Evolutionary conservation across 2,113 vertebrate species (phyloP).

Genomic region (Halcyon senegalensis): DNA sequence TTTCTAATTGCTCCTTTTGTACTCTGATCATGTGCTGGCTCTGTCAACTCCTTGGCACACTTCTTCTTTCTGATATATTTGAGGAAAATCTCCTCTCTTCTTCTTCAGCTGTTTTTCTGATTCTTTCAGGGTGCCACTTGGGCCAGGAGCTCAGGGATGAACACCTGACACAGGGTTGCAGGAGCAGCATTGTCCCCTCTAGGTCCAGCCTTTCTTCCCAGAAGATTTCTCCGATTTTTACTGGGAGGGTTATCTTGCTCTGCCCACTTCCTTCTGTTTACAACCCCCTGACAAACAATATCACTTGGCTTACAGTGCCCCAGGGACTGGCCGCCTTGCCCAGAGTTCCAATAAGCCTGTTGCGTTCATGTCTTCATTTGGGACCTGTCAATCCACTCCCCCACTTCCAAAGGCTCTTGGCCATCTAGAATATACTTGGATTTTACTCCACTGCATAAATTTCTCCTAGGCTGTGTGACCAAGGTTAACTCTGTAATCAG

Average conservation of each 20-base stretch:
- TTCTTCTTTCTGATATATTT: neutral
- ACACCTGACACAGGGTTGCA: fast-evolving
- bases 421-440: neutral
- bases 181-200: fast-evolving
- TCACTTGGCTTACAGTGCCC: neutral
- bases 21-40: neutral
- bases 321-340: neutral
- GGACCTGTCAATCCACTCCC: neutral
- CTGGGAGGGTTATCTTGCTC: neutral
- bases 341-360: neutral
- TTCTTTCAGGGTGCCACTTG: neutral
- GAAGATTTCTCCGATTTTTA: neutral
- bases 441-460: neutral
- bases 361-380: neutral
- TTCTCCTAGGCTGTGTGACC: neutral
- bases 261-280: neutral
- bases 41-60: neutral
- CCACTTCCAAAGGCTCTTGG: neutral
- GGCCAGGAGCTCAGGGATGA: neutral
- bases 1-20: neutral
- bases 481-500: neutral
- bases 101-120: neutral
- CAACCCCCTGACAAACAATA: neutral
- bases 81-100: neutral
- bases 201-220: neutral